Conservation (phyloP, 2,888 invertebrate species). For the Marronus borbonicus region DNA sequence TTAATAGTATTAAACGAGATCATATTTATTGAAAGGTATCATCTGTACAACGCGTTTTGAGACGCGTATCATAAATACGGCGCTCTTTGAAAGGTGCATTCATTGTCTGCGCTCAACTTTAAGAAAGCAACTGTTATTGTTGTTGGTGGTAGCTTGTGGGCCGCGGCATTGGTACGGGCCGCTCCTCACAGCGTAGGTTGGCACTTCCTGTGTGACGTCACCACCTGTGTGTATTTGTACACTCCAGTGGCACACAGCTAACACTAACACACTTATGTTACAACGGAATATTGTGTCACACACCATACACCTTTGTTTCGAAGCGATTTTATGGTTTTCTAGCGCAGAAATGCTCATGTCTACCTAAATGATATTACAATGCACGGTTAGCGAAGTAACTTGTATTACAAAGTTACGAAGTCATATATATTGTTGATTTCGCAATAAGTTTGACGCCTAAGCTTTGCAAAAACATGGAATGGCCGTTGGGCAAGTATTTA, state of each 20-base stretch:
- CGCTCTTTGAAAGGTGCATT: conserved; percentile 49
- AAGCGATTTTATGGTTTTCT: conserved; percentile 29
- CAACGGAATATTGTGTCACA: conserved; percentile 40
- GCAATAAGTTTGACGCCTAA: too few species aligned
- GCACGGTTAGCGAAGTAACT: background rate
- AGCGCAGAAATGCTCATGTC: conserved; percentile 33
- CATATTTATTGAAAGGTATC: conserved; percentile 39
- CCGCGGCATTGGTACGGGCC: conserved; percentile 67
- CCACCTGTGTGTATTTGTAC: conserved; percentile 59
- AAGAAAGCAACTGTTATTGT: conserved; percentile 43
- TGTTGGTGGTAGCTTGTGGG: conserved; percentile 63
- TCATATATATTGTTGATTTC: too few species aligned
- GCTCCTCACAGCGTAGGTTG: conserved; percentile 67
- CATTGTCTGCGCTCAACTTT: conserved; percentile 49
- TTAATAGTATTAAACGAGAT: conserved; percentile 39
- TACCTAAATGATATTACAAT: conserved; percentile 32
- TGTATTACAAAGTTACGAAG: background rate
- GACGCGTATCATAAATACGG: conserved; percentile 48
- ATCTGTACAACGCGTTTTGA: conserved; percentile 18
- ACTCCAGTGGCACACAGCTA: conserved; percentile 59
- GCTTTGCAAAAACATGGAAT: too few species aligned
- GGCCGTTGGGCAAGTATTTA: too few species aligned
- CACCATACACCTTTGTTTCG: conserved; percentile 33
- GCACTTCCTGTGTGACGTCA: conserved; percentile 68
- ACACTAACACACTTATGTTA: conserved; percentile 52